These are phyloP conservation scores for Drosophila ambigua DNA, from an alignment of 1,140 invertebrate genomes.

Conservation along the genomic window DNA sequence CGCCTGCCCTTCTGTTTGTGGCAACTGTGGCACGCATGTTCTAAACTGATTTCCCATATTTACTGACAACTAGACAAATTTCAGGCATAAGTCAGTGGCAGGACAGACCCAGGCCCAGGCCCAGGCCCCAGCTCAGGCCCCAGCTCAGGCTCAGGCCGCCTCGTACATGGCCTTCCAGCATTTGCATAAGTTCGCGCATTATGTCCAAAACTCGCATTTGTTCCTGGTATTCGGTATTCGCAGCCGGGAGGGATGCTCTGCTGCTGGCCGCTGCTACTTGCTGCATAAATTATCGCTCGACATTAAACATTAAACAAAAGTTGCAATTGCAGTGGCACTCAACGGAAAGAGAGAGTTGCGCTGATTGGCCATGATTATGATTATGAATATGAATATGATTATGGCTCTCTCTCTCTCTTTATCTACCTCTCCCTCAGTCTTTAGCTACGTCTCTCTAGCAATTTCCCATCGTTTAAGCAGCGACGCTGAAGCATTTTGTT, in stretches of 20 bases:
- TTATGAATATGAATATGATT: constrained; percentile 24
- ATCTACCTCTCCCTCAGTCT: constrained; percentile 16
- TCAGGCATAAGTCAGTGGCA: constrained; percentile 82
- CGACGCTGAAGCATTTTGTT: constrained; percentile 58
- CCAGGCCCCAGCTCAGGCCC: not conserved
- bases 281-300: constrained; percentile 66
- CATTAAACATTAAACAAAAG: constrained; percentile 62
- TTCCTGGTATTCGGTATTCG: constrained; percentile 69
- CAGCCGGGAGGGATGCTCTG: not conserved
- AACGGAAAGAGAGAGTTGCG: constrained; percentile 68
- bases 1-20: not conserved
- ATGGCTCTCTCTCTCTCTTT: constrained; percentile 30
- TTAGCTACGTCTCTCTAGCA: constrained; percentile 16
- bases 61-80: constrained; percentile 84
- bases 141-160: not conserved
- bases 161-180: constrained; percentile 18
- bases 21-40: constrained; percentile 74
- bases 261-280: not conserved
- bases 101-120: constrained; percentile 23
- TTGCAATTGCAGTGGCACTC: constrained; percentile 54
- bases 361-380: constrained; percentile 43
- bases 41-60: constrained; percentile 84
- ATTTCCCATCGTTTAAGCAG: constrained; percentile 66
- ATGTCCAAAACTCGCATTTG: constrained; percentile 80
- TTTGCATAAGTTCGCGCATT: constrained; percentile 82